phyloP scores from a whole-genome alignment of 2,113 vertebrate species.

The Chaenocephalus aceratus region DNA sequence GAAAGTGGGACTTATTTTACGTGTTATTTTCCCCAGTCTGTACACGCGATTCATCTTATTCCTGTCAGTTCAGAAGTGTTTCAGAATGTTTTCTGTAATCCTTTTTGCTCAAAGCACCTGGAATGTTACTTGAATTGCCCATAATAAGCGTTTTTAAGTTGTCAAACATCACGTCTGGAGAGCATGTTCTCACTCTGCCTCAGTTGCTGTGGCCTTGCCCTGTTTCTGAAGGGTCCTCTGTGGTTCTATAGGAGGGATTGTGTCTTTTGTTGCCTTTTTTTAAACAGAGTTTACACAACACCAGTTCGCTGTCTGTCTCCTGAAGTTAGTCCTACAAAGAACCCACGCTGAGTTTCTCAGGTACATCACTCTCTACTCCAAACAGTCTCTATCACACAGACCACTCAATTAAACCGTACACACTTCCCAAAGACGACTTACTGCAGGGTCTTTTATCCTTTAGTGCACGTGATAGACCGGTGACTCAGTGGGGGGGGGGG shows the following conservation, averaged over 20 bases:
- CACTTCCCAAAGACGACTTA: background rate
- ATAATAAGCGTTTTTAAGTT: conserved; percentile 34
- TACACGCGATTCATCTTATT: background rate
- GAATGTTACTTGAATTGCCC: conserved; percentile 55
- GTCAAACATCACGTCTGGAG: conserved; percentile 12
- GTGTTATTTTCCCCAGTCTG: background rate
- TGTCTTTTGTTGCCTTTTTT: conserved; percentile 60
- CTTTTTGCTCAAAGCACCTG: conserved; percentile 25
- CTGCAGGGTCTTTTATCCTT: conserved; percentile 17
- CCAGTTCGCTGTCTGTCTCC: conserved; percentile 63
- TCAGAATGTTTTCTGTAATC: conserved; percentile 28
- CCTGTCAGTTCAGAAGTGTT: conserved; percentile 22
- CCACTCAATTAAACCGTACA: background rate
- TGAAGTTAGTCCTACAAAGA: conserved; percentile 29
- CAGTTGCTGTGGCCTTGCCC: conserved; percentile 37
- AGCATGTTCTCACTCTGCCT: conserved; percentile 31
- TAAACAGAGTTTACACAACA: conserved; percentile 61
- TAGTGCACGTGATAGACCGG: conserved; percentile 8
- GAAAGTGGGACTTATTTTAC: background rate
- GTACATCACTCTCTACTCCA: background rate
- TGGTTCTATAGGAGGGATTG: conserved; percentile 35
- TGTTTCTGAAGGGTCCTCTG: conserved; percentile 37
- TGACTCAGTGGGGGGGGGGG: conserved; percentile 13
- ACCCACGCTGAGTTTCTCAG: conserved; percentile 21
- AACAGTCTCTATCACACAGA: background rate